Conservation (phyloP, 2,888 invertebrate genomes). For the Leucania comma region DNA sequence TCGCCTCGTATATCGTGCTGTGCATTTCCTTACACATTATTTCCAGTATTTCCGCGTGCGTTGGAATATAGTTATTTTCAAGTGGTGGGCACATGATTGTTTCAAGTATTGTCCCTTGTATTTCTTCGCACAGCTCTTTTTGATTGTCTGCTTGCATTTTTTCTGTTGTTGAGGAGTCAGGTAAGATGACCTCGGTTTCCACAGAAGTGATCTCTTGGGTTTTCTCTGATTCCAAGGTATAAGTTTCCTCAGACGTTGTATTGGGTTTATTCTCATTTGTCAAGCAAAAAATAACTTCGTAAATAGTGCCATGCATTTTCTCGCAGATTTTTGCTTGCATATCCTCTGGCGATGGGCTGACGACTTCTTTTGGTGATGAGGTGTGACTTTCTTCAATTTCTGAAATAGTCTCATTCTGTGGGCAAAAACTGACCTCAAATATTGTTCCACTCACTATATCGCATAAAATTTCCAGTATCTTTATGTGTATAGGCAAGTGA, state of each 20-base stretch:
- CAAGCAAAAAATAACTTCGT: conserved; percentile 7
- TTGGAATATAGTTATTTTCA: not conserved
- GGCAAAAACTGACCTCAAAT: conserved; percentile 4
- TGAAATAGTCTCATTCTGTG: not conserved
- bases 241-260: not conserved
- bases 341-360: not conserved
- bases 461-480: conserved; percentile 10
- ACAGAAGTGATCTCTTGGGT: not conserved
- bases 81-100: conserved; percentile 15
- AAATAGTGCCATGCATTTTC: not conserved
- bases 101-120: conserved; percentile 1
- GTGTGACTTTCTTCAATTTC: no score
- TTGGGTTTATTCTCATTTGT: not conserved
- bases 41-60: not conserved
- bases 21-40: conserved; percentile 14
- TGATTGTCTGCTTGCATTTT: not conserved
- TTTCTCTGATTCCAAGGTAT: no score
- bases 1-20: conserved; percentile 15
- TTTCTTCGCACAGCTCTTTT: conserved; percentile 9
- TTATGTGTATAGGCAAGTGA: conserved; percentile 6
- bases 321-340: not conserved
- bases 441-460: conserved; percentile 3
- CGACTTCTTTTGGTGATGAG: not conserved
- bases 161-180: not conserved
- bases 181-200: not conserved